These are phyloP conservation scores for Coelinius sp. DNA, from an alignment of 2,888 invertebrate species.

Conservation along the genomic window DNA sequence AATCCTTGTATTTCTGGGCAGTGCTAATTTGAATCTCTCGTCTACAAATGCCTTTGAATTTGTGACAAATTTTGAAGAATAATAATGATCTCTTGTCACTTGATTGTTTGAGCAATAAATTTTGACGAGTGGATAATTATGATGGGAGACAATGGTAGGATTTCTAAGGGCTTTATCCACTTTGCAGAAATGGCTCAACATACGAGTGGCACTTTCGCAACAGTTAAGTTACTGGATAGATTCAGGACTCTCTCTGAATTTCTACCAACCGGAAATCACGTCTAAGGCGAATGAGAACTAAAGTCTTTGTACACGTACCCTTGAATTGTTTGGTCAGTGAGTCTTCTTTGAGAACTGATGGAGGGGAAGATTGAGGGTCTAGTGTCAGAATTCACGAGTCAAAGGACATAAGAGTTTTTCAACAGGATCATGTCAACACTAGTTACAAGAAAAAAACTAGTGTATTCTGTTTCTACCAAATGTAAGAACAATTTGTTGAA, in stretches of 20 bases:
- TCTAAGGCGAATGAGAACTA: neutral
- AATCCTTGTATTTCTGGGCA: neutral
- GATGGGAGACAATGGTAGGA: neutral
- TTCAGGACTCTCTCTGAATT: neutral
- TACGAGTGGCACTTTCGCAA: neutral
- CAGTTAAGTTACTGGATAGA: slow-evolving; percentile 6
- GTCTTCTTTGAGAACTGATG: neutral
- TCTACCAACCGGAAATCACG: slow-evolving; percentile 22
- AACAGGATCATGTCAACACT: neutral
- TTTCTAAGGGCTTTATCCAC: neutral
- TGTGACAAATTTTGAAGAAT: slow-evolving; percentile 1
- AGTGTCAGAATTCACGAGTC: slow-evolving; percentile 7
- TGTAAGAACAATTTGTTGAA: slow-evolving; percentile 4
- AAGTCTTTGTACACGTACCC: slow-evolving; percentile 24
- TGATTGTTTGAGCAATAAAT: neutral
- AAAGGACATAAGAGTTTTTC: slow-evolving; percentile 17
- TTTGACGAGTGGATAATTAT: neutral
- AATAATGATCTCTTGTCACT: neutral
- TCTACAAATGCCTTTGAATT: neutral
- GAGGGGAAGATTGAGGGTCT: neutral
- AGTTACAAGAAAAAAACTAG: neutral
- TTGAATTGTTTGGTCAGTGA: slow-evolving; percentile 24
- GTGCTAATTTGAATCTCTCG: neutral
- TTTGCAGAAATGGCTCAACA: neutral
- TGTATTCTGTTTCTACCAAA: neutral